These are phyloP conservation scores for Osmoderma eremita DNA, from an alignment of 2,888 invertebrate species.

Conservation along the genomic window DNA sequence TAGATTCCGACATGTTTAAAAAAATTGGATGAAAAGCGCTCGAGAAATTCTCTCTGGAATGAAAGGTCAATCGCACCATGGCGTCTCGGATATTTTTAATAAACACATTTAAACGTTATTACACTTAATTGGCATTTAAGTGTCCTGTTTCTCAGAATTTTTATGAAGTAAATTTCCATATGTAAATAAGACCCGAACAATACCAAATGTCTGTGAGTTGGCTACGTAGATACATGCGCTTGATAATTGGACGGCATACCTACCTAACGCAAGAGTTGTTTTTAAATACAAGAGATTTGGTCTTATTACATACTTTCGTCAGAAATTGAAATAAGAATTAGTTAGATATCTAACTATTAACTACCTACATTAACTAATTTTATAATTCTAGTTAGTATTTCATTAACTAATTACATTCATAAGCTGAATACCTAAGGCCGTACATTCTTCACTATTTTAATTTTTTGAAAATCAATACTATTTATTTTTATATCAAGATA, in stretches of 20 bases:
- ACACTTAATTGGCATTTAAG: conserved; percentile 36
- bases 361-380: no score
- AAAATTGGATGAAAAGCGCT: conserved; percentile 21
- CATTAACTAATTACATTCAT: no score
- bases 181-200: conserved; percentile 30
- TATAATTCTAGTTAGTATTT: no score
- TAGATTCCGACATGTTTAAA: conserved; percentile 30
- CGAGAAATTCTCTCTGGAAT: conserved; percentile 16
- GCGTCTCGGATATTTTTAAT: conserved; percentile 25
- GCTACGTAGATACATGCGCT: conserved; percentile 8
- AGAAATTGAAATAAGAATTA: no score
- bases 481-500: no score
- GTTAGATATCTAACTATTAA: no score
- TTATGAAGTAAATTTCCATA: conserved; percentile 38
- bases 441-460: no score
- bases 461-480: no score
- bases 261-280: conserved; percentile 4
- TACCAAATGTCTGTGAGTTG: conserved; percentile 27
- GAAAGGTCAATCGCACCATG: conserved; percentile 12
- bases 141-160: conserved; percentile 35
- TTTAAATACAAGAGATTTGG: conserved; percentile 29
- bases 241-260: neutral
- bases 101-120: conserved; percentile 37
- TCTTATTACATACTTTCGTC: neutral
- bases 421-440: no score